phyloP scores from a whole-genome alignment of 2,888 invertebrate genomes.

The Carabus problematicus region DNA sequence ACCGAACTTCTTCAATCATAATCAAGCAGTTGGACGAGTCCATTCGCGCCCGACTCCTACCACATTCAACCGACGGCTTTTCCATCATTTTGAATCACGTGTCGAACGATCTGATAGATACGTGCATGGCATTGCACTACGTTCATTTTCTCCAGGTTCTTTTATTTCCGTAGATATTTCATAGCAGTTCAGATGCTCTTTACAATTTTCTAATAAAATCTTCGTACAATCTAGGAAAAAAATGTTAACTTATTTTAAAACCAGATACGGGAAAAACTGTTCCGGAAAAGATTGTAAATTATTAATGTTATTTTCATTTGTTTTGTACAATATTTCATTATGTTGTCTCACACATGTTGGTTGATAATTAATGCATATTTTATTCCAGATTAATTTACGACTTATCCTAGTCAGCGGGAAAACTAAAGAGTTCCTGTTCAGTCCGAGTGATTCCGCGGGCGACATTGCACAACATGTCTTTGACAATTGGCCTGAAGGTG shows the following conservation, averaged over 20 bases:
- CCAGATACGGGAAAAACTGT: neutral
- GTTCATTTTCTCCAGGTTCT: neutral
- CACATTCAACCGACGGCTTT: too few relatives aligned
- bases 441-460: slow-evolving; percentile 95
- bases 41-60: too few relatives aligned
- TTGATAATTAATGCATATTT: slow-evolving; percentile 47
- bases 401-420: slow-evolving; percentile 99
- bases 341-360: neutral
- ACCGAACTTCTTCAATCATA: neutral
- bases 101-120: too few relatives aligned
- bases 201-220: too few relatives aligned
- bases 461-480: slow-evolving; percentile 99
- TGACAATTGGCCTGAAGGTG: slow-evolving; percentile 99
- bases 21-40: too few relatives aligned
- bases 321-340: slow-evolving; percentile 4
- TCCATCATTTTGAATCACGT: too few relatives aligned
- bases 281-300: too few relatives aligned
- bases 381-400: slow-evolving; percentile 93
- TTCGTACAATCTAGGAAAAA: neutral
- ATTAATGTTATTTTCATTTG: neutral
- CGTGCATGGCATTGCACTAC: neutral
- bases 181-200: too few relatives aligned
- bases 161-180: too few relatives aligned
- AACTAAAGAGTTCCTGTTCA: slow-evolving; percentile 99
- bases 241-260: neutral